Conservation (phyloP, 2,888 invertebrate species). For the Altica lythri region DNA sequence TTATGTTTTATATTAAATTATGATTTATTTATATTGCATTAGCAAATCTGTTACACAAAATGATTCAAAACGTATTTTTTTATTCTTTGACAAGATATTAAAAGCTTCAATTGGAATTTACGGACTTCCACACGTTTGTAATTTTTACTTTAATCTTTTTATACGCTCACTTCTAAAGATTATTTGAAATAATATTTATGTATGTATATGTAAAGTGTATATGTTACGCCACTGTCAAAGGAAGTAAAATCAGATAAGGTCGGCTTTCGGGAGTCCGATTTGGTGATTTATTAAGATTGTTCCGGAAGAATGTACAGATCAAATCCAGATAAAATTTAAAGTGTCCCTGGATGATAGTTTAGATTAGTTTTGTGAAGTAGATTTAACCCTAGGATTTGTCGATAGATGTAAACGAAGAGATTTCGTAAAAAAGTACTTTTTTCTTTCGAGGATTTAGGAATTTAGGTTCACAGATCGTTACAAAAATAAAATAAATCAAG, state of each 20-base stretch:
- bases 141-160: too few relatives aligned
- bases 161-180: too few relatives aligned
- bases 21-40: too few relatives aligned
- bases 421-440: slow-evolving; percentile 13
- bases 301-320: slow-evolving; percentile 31
- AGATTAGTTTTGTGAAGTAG: slow-evolving; percentile 30
- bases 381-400: slow-evolving; percentile 26
- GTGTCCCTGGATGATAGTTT: slow-evolving; percentile 31
- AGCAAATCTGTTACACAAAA: too few relatives aligned
- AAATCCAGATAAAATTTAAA: slow-evolving; percentile 32
- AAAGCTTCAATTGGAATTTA: too few relatives aligned
- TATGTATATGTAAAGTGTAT: too few relatives aligned
- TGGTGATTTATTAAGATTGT: slow-evolving; percentile 33
- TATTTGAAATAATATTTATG: too few relatives aligned
- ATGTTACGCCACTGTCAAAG: slow-evolving; percentile 8
- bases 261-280: slow-evolving; percentile 27
- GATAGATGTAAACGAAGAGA: slow-evolving; percentile 21
- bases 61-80: too few relatives aligned
- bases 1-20: too few relatives aligned
- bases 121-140: too few relatives aligned
- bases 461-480: slow-evolving; percentile 22
- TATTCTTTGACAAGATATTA: too few relatives aligned
- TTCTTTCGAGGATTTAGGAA: slow-evolving; percentile 12
- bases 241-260: slow-evolving; percentile 26
- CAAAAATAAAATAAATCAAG: slow-evolving; percentile 22